Evolutionary conservation across 2,888 invertebrate genomes (phyloP).

Genomic region (Amphipoea lucens): DNA sequence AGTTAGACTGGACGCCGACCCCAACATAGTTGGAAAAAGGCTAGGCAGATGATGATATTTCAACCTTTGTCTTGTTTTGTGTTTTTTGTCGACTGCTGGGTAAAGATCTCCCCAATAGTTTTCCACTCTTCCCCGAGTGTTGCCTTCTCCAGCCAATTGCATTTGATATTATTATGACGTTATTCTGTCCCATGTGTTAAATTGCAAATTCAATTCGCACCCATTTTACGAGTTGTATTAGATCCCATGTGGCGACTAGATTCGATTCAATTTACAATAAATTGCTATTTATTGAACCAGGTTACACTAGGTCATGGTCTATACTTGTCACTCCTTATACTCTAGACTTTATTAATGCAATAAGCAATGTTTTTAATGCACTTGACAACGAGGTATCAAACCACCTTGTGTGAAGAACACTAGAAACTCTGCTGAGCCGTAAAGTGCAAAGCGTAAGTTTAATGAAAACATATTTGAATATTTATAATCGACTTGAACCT

Average conservation of each 20-base stretch:
- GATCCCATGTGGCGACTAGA: slow-evolving; percentile 25
- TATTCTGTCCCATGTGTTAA: neutral
- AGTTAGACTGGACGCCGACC: no score
- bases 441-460: slow-evolving; percentile 16
- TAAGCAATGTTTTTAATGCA: slow-evolving; percentile 38
- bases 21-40: neutral
- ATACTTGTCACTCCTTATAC: slow-evolving; percentile 32
- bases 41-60: neutral
- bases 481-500: slow-evolving; percentile 29
- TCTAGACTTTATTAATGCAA: slow-evolving; percentile 27
- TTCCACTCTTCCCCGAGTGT: neutral
- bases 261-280: slow-evolving; percentile 32
- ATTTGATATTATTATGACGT: neutral
- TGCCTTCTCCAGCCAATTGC: neutral
- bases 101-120: neutral
- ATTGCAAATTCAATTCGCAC: slow-evolving; percentile 20
- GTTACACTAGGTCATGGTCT: slow-evolving; percentile 42
- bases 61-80: no score
- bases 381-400: slow-evolving; percentile 14
- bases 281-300: slow-evolving; percentile 39
- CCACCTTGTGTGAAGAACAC: slow-evolving; percentile 29
- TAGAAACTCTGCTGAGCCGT: slow-evolving; percentile 7
- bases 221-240: slow-evolving; percentile 5
- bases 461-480: slow-evolving; percentile 15
- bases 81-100: neutral